These are phyloP conservation scores for Eretmocerus hayati DNA, from an alignment of 2,888 invertebrate genomes.

Conservation along the genomic window DNA sequence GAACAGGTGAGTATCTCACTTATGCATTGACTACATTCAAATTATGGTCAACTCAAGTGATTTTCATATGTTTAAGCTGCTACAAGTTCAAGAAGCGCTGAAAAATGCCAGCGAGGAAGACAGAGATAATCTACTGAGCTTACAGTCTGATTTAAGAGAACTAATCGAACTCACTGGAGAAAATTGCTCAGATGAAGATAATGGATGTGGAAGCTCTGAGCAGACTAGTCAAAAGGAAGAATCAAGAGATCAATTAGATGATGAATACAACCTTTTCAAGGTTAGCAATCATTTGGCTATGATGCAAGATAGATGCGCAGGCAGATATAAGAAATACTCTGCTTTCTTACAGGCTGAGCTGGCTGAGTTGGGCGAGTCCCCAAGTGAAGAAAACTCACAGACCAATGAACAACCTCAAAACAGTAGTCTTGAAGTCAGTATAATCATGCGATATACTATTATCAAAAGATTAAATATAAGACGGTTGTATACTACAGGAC, in stretches of 20 bases:
- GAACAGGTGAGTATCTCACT: slow-evolving; percentile 32
- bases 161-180: slow-evolving; percentile 63
- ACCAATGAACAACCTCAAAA: slow-evolving; percentile 30
- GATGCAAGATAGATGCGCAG: background rate
- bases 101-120: slow-evolving; percentile 47
- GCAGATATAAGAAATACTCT: background rate
- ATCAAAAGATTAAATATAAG: slow-evolving; percentile 29
- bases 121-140: slow-evolving; percentile 53
- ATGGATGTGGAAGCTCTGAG: slow-evolving; percentile 11
- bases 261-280: slow-evolving; percentile 66
- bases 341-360: slow-evolving; percentile 10
- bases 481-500: slow-evolving; percentile 49
- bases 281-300: slow-evolving; percentile 45
- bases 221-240: slow-evolving; percentile 16
- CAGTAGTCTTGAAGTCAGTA: slow-evolving; percentile 41
- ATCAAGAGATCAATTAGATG: slow-evolving; percentile 42
- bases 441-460: slow-evolving; percentile 43
- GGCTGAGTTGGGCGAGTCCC: slow-evolving; percentile 51
- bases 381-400: slow-evolving; percentile 22
- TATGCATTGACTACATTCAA: background rate
- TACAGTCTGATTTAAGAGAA: slow-evolving; percentile 61
- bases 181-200: slow-evolving; percentile 43
- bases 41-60: background rate
- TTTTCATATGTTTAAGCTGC: slow-evolving; percentile 47
- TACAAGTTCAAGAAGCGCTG: slow-evolving; percentile 58